phyloP scores from a whole-genome alignment of 2,888 invertebrate genomes.

The Drosophila birchii region DNA sequence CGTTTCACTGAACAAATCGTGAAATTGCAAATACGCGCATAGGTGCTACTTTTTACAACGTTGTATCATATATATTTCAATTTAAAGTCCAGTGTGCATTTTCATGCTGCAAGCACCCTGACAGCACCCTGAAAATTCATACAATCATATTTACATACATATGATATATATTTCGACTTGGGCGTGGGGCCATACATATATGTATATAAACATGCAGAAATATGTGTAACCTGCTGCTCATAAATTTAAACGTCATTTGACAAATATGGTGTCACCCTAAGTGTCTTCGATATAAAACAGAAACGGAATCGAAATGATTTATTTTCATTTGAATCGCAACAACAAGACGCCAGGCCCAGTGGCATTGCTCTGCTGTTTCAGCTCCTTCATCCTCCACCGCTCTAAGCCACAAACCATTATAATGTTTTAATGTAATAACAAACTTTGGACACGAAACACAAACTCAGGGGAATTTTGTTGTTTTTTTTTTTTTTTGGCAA shows the following conservation, averaged over 20 bases:
- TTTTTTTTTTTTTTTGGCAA: neutral
- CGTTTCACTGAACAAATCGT: conserved; percentile 9
- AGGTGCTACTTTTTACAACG: conserved; percentile 12
- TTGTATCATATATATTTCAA: neutral
- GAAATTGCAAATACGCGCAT: conserved; percentile 14
- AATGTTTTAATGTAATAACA: conserved; percentile 74
- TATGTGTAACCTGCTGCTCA: conserved; percentile 65
- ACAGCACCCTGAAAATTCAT: neutral
- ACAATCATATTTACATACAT: neutral
- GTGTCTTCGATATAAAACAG: conserved; percentile 60
- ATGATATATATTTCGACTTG: conserved; percentile 4
- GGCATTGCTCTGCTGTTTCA: neutral
- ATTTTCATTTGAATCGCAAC: conserved; percentile 29
- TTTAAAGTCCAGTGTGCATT: conserved; percentile 17
- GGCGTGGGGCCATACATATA: conserved; percentile 2
- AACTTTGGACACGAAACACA: conserved; percentile 61
- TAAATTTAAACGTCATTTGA: conserved; percentile 78
- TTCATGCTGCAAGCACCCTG: conserved; percentile 18
- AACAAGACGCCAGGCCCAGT: neutral
- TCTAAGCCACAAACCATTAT: conserved; percentile 61
- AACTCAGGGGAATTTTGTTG: conserved; percentile 6
- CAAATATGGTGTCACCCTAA: conserved; percentile 17
- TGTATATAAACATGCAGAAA: conserved; percentile 37
- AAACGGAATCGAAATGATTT: conserved; percentile 63
- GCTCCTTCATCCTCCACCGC: conserved; percentile 1